These are phyloP conservation scores for rabbit (Oryctolagus cuniculus) DNA, from an alignment of 2,113 vertebrate genomes.

Conservation along the genomic window DNA sequence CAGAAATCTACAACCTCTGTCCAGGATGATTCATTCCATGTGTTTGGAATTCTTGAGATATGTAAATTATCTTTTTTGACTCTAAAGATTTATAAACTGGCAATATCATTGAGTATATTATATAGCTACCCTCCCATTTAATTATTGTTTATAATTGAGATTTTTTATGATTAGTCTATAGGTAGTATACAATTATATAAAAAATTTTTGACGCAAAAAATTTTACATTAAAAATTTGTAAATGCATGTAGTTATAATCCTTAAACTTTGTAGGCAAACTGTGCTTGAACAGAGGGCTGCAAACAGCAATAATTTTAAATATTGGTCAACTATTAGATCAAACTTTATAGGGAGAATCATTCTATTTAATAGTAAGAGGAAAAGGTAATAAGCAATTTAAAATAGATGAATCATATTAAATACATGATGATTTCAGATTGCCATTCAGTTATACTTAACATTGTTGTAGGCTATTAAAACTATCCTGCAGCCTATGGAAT, in stretches of 20 bases:
- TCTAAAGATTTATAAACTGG: neutral
- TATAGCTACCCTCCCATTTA: neutral
- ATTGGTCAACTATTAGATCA: neutral
- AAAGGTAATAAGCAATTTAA: neutral
- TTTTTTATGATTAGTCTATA: neutral
- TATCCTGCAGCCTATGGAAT: neutral
- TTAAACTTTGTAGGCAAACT: constrained; percentile 18
- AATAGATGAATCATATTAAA: neutral
- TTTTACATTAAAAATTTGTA: neutral
- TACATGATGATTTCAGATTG: neutral
- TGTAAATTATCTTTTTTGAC: neutral
- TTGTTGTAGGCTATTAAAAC: neutral
- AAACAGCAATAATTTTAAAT: constrained; percentile 51
- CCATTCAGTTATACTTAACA: neutral
- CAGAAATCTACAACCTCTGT: constrained; percentile 1
- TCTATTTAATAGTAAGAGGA: neutral
- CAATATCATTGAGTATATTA: constrained; percentile 21
- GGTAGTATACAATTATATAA: constrained; percentile 22
- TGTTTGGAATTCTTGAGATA: neutral
- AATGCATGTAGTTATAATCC: neutral
- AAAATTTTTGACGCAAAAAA: constrained; percentile 36
- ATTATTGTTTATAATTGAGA: constrained; percentile 34
- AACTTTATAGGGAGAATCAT: neutral
- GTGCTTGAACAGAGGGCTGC: neutral
- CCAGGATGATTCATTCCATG: neutral